Conservation (phyloP, 2,113 vertebrate genomes). For the Zosterops pallidus region DNA sequence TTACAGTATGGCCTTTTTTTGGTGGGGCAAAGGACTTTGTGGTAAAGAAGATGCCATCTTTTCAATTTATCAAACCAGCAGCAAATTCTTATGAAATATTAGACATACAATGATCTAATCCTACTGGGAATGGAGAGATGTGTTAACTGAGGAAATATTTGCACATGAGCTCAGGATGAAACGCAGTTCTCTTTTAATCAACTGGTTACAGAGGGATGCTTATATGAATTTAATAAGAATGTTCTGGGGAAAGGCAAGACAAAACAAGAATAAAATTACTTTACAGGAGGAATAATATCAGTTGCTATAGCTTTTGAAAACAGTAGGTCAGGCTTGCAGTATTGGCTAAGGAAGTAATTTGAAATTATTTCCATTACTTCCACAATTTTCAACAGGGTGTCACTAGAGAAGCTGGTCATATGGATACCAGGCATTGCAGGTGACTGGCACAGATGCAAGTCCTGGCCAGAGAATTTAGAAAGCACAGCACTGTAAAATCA, state of each 20-base stretch:
- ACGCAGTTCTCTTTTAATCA: neutral
- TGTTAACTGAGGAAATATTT: conserved; percentile 47
- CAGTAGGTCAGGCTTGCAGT: neutral
- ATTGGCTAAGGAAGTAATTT: neutral
- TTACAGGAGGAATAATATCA: neutral
- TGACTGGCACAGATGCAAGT: neutral
- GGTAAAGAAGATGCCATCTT: conserved; percentile 56
- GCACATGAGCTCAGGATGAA: neutral
- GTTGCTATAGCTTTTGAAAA: conserved; percentile 2
- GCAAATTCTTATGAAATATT: conserved; percentile 59
- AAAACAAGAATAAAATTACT: neutral
- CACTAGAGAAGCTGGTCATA: neutral
- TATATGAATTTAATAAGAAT: neutral
- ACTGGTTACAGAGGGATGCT: neutral
- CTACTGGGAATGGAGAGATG: conserved; percentile 1
- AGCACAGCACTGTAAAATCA: neutral
- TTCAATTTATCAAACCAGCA: conserved; percentile 59
- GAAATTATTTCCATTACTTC: neutral
- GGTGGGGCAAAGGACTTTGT: conserved; percentile 17
- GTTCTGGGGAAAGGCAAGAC: neutral
- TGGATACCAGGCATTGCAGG: neutral
- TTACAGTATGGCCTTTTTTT: conserved; percentile 46
- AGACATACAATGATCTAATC: conserved; percentile 25
- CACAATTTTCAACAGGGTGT: neutral
- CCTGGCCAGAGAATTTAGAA: neutral